Conservation (phyloP, 2,113 vertebrate genomes). For the Rhinoptilus africanus region DNA sequence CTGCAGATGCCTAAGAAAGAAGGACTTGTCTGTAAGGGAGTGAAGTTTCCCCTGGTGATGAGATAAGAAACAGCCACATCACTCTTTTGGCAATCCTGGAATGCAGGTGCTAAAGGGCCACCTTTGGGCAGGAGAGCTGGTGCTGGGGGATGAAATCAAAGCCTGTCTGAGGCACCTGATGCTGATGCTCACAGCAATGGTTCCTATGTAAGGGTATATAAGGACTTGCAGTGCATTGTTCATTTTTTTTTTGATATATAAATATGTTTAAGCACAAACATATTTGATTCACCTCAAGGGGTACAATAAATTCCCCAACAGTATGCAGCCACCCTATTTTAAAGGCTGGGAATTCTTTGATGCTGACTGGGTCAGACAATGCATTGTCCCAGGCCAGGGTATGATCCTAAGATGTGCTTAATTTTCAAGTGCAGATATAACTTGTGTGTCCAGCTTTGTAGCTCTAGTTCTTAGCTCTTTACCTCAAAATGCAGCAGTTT, state of each 20-base stretch:
- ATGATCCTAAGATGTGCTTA: background rate
- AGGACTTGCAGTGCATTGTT: background rate
- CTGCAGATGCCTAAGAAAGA: background rate
- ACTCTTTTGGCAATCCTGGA: background rate
- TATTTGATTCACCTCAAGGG: background rate
- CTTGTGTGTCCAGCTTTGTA: background rate
- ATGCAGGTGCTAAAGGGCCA: background rate
- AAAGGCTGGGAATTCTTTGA: background rate
- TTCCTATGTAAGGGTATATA: background rate
- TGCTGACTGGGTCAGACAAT: background rate
- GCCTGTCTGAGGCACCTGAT: background rate
- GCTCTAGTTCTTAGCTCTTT: background rate
- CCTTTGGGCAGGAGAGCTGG: background rate
- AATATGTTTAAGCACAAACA: background rate
- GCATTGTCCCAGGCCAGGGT: background rate
- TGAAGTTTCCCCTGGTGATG: background rate
- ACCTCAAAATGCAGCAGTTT: background rate
- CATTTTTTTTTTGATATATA: background rate
- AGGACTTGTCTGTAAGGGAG: background rate
- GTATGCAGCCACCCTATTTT: background rate
- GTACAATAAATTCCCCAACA: background rate
- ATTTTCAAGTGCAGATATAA: background rate
- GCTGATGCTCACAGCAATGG: background rate
- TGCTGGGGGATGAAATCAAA: rapidly evolving
- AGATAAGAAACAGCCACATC: background rate